phyloP scores from a whole-genome alignment of 30 jellyfish, hydroid and myxozoan genomes.

The Rhopilema esculentum region DNA sequence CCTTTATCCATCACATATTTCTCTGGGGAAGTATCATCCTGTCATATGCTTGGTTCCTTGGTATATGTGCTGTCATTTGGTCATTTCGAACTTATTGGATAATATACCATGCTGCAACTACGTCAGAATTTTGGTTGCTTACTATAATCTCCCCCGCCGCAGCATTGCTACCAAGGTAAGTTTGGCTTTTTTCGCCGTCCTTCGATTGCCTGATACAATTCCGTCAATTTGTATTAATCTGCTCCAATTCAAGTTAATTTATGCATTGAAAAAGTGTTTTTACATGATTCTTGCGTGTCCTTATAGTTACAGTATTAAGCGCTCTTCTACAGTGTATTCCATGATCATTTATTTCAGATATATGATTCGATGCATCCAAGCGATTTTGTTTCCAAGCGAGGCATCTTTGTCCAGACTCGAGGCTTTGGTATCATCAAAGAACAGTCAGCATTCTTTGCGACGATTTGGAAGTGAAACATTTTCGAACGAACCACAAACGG shows the following conservation, averaged over 20 bases:
- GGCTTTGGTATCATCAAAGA: slow-evolving; percentile 18
- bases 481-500: background rate
- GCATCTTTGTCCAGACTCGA: slow-evolving; percentile 33
- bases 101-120: slow-evolving; percentile 61
- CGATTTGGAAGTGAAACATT: slow-evolving; percentile 64
- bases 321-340: too few relatives aligned
- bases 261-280: too few relatives aligned
- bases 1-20: slow-evolving; percentile 77
- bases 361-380: slow-evolving; percentile 56
- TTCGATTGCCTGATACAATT: too few relatives aligned
- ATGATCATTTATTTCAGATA: slow-evolving; percentile 13
- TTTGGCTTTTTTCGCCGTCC: background rate
- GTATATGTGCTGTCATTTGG: slow-evolving; percentile 53
- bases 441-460: slow-evolving; percentile 59
- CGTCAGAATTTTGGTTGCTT: slow-evolving; percentile 84
- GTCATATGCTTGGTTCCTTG: slow-evolving; percentile 80
- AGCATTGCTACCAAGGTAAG: slow-evolving; percentile 91
- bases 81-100: slow-evolving; percentile 67
- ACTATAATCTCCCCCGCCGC: slow-evolving; percentile 64
- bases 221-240: too few relatives aligned
- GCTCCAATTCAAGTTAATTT: too few relatives aligned
- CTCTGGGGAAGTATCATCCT: slow-evolving; percentile 85
- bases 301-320: too few relatives aligned
- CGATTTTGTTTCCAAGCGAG: slow-evolving; percentile 63
- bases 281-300: too few relatives aligned